Evolutionary conservation across 2,113 vertebrate species (phyloP), one percentile per base, ranked within the genome.

Genomic region (Neodontobutis hainanensis): DNA sequence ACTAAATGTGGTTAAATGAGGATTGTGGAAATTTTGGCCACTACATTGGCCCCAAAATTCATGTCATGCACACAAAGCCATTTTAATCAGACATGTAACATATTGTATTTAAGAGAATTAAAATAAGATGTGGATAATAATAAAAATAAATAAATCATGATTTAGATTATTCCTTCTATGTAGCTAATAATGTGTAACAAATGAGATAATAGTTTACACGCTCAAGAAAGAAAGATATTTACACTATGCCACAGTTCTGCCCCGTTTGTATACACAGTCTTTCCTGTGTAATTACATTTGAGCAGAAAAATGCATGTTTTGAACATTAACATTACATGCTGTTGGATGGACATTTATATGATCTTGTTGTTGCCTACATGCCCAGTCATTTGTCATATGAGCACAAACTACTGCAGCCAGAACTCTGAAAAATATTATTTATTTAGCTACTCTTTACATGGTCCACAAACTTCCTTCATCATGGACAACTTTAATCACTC

Each of bases 101-200:
- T 90, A 82, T 80, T 90, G 85, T 92, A 89, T 87, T 89, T 90
- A 90, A 90, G 83, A 86, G 76, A 85, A 84, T 75, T 70, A 71
- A 80, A 45, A 70, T 69, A 46, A 60, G 45, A 40, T 81, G 75
- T 73, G 70, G 78, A 77, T 78, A 47, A 77, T 77, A 19, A 65
- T 68, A 57, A 68, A 75, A 9, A 71, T 15, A 71, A 56, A 80
- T 81, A 68, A 85, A 83, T 75, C 70, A 70, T 74, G 71, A 82
- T 79, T 83, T 12, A n/a, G 38, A 78, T 42, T 60, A 47, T 67
- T 80, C 64, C 71, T 78, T 14, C 8, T 77, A 58, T 57, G 80
- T 72, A 70, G 65, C 65, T 16, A 19, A 48, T 74, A 71, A 36
- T 73, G 61, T 83, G 87, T 58, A 68, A 56, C 56, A 67, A 74